Base-by-base conservation (phyloP, 1,140 invertebrate species). In the Anadara kagoshimensis region DNA sequence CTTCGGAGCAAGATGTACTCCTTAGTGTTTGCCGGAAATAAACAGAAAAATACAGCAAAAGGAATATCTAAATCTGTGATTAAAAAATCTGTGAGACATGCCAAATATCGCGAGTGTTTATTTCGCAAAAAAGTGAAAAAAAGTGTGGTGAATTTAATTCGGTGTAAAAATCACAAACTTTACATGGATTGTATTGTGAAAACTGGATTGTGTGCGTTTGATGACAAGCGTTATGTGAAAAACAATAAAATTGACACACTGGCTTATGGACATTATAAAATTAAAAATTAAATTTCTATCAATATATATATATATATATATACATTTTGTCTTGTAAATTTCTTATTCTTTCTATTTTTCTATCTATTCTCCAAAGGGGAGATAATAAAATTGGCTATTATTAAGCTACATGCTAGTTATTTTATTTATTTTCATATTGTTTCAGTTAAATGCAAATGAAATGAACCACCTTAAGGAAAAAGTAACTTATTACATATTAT, bases 11-110 rank as follows among this genome's bases (percentile, higher is more conserved):
- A 58, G 8, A 58, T 58, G 56, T 29, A 58, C 41, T 58, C 56
- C 20, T 29, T 58, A 16, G 41, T 10, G 41, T 29, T 24, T 58
- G 56, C 26, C n/a, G 41, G 56, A 58, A 11, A 58, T 26, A 57
- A 56, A 43, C 49, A 66, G 43, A 66, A 66, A 43, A 18, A 56
- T 18, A 51, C 56, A 22, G 51, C 64, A 22, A 66, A 66, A 20
- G 64, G 64, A 14, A 41, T 66, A 22, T 51, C 53, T 12, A 56
- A 66, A 57, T 24, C 24, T 56, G 54, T 26, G 14, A 66, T 56
- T 36, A 56, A 56, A 43, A 41, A 44, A 18, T 22, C 36, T 45
- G 43, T 66, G 47, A 8, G 53, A 44, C 64, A 66, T 56, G 64
- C 53, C 16, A 56, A 54, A 51, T 66, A 66, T 56, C 54, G 22